phyloP scores from a whole-genome alignment of 2,888 invertebrate genomes.

The Machimus atricapillus region DNA sequence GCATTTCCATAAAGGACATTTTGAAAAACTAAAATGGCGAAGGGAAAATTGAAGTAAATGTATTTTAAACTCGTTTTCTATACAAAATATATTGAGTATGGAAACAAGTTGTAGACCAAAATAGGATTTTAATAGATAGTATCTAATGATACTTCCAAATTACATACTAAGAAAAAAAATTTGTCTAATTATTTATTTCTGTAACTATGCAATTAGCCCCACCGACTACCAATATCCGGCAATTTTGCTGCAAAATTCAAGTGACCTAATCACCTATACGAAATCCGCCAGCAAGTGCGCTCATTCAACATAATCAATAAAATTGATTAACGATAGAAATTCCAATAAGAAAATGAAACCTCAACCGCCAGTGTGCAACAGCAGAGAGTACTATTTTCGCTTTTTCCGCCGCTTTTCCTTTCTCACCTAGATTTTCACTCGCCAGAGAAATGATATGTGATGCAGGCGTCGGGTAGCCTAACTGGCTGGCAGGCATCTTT shows the following conservation, averaged over 20 bases:
- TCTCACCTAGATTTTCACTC: constrained; percentile 35
- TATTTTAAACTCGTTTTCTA: no score
- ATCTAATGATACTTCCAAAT: background rate
- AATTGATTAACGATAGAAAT: constrained; percentile 34
- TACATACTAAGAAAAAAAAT: background rate
- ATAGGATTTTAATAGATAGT: no score
- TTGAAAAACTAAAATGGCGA: no score
- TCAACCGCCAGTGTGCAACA: background rate
- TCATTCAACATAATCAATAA: background rate
- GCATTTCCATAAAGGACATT: no score
- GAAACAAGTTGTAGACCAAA: background rate
- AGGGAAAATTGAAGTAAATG: no score
- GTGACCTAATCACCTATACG: constrained; percentile 9
- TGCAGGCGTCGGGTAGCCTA: background rate
- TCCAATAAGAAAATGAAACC: constrained; percentile 21
- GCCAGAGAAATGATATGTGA: background rate
- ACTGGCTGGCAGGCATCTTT: background rate
- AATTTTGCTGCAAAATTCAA: background rate
- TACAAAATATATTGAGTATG: background rate
- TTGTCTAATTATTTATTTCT: background rate
- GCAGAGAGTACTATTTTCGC: constrained; percentile 2
- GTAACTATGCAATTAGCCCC: background rate
- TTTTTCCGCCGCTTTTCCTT: constrained; percentile 35
- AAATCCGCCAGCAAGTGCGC: background rate
- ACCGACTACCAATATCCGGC: background rate